Evolutionary conservation across 2,113 vertebrate species (phyloP).

Genomic region (Cepphus grylle): DNA sequence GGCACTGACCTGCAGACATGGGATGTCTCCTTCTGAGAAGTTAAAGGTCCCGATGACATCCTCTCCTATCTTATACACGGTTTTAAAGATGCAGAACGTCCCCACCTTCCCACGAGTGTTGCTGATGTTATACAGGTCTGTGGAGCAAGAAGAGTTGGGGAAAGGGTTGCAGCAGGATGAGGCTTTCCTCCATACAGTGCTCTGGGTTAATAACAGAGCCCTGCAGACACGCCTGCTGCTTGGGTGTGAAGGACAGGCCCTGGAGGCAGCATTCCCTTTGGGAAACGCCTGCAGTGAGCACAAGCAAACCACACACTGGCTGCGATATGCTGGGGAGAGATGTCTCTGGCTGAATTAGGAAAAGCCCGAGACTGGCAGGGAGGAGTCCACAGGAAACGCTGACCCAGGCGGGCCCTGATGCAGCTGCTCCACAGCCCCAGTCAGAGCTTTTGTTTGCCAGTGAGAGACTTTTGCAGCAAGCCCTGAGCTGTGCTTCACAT

Average conservation of each 20-base stretch:
- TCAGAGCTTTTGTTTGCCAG: fast-evolving
- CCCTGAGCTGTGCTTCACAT: not conserved
- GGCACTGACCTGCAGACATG: constrained; percentile 88
- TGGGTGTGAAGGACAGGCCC: not conserved
- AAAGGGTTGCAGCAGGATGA: not conserved
- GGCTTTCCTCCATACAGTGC: not conserved
- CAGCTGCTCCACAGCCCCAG: not conserved
- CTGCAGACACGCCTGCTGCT: not conserved
- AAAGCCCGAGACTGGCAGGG: not conserved
- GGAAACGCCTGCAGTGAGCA: not conserved
- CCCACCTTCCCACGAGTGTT: constrained; percentile 92
- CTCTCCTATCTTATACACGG: constrained; percentile 92
- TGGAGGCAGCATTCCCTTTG: not conserved
- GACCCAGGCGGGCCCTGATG: not conserved
- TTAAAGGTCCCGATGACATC: constrained; percentile 93
- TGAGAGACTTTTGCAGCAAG: fast-evolving
- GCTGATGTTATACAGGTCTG: constrained; percentile 96
- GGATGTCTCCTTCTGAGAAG: constrained; percentile 93
- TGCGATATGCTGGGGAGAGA: not conserved
- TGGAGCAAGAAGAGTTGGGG: not conserved
- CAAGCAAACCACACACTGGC: not conserved
- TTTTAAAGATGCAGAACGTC: constrained; percentile 97
- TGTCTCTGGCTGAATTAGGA: not conserved
- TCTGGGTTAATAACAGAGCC: not conserved
- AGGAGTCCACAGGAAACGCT: not conserved